Evolutionary conservation across 1,140 invertebrate genomes (phyloP).

Genomic region (Cydia strobilella): DNA sequence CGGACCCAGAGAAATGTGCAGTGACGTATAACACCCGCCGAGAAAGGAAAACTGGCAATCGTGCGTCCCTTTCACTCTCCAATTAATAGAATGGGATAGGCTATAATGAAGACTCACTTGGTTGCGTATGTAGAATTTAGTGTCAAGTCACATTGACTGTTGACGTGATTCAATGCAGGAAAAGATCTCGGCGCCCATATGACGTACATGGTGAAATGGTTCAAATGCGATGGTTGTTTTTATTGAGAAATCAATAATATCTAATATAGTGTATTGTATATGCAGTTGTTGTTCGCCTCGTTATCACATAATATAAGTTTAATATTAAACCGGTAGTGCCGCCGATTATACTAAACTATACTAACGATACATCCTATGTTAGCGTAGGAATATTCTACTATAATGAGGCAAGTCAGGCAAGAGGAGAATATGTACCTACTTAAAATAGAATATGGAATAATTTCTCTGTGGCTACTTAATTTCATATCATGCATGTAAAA

Average conservation of each 20-base stretch:
- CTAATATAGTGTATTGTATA: too few species aligned
- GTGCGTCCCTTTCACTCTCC: slow-evolving; percentile 54
- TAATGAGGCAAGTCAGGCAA: too few species aligned
- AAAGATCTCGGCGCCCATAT: not conserved
- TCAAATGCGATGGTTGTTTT: slow-evolving; percentile 1
- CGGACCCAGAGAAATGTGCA: slow-evolving; percentile 68
- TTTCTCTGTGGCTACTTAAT: too few species aligned
- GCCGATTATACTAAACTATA: too few species aligned
- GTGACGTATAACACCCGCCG: slow-evolving; percentile 57
- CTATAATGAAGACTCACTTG: slow-evolving; percentile 58
- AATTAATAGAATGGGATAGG: slow-evolving; percentile 50
- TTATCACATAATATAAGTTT: too few species aligned
- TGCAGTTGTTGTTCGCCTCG: too few species aligned
- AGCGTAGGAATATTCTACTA: too few species aligned
- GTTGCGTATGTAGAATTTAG: slow-evolving; percentile 69
- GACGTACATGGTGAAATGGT: not conserved
- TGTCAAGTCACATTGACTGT: slow-evolving; percentile 52
- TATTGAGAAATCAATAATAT: not conserved
- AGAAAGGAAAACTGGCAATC: slow-evolving; percentile 69
- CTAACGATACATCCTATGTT: too few species aligned
- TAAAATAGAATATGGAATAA: too few species aligned
- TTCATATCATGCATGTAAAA: not conserved
- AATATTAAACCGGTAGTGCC: too few species aligned
- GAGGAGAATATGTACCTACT: too few species aligned
- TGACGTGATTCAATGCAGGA: slow-evolving; percentile 39